A percentile compares a stretch with the other conserved stretches of the same genome.
Conservation (phyloP, 2,797 vertebrate genomes). For the Gymnothorax javanicus region DNA sequence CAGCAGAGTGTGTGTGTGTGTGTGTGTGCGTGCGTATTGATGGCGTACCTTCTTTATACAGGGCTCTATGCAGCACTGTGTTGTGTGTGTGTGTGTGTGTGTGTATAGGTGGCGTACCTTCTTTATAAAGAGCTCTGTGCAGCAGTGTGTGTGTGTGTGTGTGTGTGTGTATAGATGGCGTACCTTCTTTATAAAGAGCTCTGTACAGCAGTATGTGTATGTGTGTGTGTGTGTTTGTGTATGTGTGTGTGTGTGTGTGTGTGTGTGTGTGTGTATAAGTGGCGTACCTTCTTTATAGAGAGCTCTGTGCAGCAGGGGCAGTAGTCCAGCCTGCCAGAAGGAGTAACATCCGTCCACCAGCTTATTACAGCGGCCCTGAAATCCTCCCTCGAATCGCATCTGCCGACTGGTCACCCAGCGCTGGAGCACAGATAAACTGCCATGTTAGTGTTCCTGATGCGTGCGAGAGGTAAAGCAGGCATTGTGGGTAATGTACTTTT, state of each 20-base stretch:
- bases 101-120: too few species aligned
- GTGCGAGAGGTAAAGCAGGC: too few species aligned
- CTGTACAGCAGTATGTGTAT: neutral
- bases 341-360: conserved; percentile 98
- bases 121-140: neutral
- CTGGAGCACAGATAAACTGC: conserved; percentile 57
- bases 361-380: conserved; percentile 97
- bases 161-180: neutral
- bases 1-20: too few species aligned
- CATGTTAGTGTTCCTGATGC: too few species aligned
- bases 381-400: conserved; percentile 95
- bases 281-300: conserved; percentile 81
- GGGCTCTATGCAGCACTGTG: neutral
- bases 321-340: conserved; percentile 95
- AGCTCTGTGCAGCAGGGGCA: conserved; percentile 90
- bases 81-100: neutral
- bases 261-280: neutral
- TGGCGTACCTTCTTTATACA: too few species aligned
- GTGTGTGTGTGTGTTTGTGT: too few species aligned
- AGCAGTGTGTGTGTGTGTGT: neutral
- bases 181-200: neutral
- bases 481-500: too few species aligned
- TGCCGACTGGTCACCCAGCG: conserved; percentile 91
- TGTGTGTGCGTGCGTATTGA: too few species aligned
- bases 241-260: neutral